phyloP scores from a whole-genome alignment of 2,113 vertebrate genomes.

The Channa maculata region DNA sequence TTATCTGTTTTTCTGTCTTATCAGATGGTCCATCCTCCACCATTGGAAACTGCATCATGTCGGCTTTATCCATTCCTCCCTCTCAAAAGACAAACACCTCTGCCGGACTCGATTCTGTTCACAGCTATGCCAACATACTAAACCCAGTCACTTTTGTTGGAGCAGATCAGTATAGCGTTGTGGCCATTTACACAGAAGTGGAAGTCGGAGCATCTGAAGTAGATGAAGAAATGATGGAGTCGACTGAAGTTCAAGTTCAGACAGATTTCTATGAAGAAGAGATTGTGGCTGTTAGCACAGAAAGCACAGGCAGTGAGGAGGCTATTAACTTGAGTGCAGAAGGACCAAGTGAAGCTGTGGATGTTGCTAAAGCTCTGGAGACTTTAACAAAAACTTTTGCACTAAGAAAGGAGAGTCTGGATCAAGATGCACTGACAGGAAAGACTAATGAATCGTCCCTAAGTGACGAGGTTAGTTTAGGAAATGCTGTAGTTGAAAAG shows the following conservation, averaged over 20 bases:
- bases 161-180: slow-evolving; percentile 66
- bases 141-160: slow-evolving; percentile 55
- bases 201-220: slow-evolving; percentile 46
- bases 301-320: neutral
- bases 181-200: slow-evolving; percentile 75
- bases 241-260: slow-evolving; percentile 48
- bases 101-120: slow-evolving; percentile 46
- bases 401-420: slow-evolving; percentile 49
- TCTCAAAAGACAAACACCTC: slow-evolving; percentile 73
- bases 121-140: slow-evolving; percentile 66
- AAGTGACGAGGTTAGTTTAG: neutral
- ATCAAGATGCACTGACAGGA: slow-evolving; percentile 34
- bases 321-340: slow-evolving; percentile 10
- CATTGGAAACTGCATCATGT: slow-evolving; percentile 77
- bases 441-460: slow-evolving; percentile 14
- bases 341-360: slow-evolving; percentile 49
- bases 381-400: slow-evolving; percentile 66
- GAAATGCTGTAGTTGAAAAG: slow-evolving; percentile 5
- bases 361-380: slow-evolving; percentile 67
- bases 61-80: slow-evolving; percentile 78
- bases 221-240: slow-evolving; percentile 28
- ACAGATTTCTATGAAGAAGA: slow-evolving; percentile 63
- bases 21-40: slow-evolving; percentile 65
- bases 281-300: slow-evolving; percentile 35
- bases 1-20: neutral